Percentiles rank a stretch among this genome's conserved stretches.
Conservation (phyloP, 2,888 invertebrate species). For the Melanophora roralis region DNA sequence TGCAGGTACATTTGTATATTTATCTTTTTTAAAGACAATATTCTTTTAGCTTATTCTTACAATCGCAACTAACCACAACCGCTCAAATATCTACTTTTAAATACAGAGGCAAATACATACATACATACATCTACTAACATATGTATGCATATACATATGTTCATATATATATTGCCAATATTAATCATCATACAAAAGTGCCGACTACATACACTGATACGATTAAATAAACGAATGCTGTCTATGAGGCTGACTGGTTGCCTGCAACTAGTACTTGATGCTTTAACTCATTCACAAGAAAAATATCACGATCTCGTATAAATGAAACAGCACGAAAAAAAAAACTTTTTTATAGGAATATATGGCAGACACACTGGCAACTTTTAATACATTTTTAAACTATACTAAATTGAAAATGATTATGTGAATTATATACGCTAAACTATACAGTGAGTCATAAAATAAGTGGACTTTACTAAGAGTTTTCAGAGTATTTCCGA, state of each 20-base stretch:
- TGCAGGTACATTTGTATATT: background rate
- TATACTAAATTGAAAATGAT: constrained; percentile 6
- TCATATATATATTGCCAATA: constrained; percentile 30
- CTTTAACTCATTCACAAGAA: constrained; percentile 44
- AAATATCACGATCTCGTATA: constrained; percentile 35
- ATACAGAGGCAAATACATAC: too few species aligned
- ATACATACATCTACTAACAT: constrained; percentile 4
- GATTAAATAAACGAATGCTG: background rate
- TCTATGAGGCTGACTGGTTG: constrained; percentile 19
- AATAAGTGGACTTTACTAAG: background rate
- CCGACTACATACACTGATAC: constrained; percentile 29
- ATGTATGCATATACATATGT: too few species aligned
- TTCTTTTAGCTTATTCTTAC: background rate
- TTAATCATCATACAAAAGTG: constrained; percentile 52
- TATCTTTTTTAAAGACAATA: background rate
- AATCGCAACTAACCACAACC: background rate
- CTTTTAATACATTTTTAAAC: constrained; percentile 30
- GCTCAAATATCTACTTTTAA: background rate
- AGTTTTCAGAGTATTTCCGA: too few species aligned
- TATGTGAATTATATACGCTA: constrained; percentile 14
- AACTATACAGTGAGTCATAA: constrained; percentile 31
- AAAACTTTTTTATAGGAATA: constrained; percentile 13
- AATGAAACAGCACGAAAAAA: background rate
- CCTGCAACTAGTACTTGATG: constrained; percentile 29
- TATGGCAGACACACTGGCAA: constrained; percentile 59